These are phyloP conservation scores for Myotis daubentonii DNA, from an alignment of 2,797 vertebrate genomes.

Conservation along the genomic window DNA sequence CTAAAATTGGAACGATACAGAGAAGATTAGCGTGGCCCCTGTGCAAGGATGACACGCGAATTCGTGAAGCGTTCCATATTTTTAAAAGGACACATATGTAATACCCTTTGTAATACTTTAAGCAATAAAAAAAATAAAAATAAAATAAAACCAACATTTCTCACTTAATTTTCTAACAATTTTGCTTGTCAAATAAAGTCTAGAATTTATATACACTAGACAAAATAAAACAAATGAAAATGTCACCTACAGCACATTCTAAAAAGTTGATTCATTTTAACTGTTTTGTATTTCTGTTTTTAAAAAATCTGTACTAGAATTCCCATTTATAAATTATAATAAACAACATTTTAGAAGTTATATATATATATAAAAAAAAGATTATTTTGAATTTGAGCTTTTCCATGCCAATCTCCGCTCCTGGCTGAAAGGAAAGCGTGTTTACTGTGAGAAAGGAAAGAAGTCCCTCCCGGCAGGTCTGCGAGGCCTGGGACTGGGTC, in stretches of 20 bases:
- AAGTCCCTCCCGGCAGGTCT: not conserved
- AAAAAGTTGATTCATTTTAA: constrained; percentile 51
- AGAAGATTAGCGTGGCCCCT: no score
- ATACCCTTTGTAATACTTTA: no score
- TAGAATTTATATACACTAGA: not conserved
- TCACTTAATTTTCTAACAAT: constrained; percentile 55
- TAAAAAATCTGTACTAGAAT: constrained; percentile 19
- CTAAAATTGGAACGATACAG: no score
- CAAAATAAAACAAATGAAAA: not conserved
- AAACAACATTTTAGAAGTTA: constrained; percentile 53
- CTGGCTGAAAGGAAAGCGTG: not conserved
- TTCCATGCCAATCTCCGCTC: not conserved
- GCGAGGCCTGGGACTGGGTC: not conserved
- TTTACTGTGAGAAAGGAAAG: not conserved
- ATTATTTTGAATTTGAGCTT: constrained; percentile 22
- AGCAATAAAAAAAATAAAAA: no score
- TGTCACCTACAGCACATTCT: constrained; percentile 32
- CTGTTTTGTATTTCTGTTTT: constrained; percentile 29
- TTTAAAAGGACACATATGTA: no score
- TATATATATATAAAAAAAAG: no score
- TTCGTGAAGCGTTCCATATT: no score
- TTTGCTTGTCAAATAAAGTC: constrained; percentile 42
- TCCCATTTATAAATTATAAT: constrained; percentile 59
- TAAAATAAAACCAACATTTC: constrained; percentile 55
- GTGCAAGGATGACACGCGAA: no score